Evolutionary conservation across 2,888 invertebrate species (phyloP), one percentile per base, ranked within the genome.

Genomic region (Oxystoma pomonae): DNA sequence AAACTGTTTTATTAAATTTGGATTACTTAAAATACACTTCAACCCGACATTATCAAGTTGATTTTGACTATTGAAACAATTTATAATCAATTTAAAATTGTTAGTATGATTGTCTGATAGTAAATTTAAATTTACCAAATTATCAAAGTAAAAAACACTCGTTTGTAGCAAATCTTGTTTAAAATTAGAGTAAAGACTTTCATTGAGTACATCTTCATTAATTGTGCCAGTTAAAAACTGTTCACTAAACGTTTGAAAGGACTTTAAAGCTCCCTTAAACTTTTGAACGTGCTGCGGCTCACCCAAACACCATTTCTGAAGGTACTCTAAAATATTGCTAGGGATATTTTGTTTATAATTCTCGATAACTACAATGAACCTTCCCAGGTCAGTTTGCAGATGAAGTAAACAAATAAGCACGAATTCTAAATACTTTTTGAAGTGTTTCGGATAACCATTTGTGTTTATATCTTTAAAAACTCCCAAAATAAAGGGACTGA

Each of bases 341-440:
- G 84, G 72, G 19, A 75, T 61, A 35, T 71, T 78, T 3, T 81
- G 63, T 67, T 84, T 79, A 55, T 81, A 81, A 70, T 82, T 82
- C n/a, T 81, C 78, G 55, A 84, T 79, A 57, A 86, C 74, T 35
- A 81, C 74, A 67, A 82, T 81, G 1, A 87, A 82, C 61, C 83
- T 71, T 58, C 81, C 80, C 0, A 84, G 82, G 1, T 82, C 80
- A 66, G 83, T 84, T 78, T 87, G 88, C 61, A 80, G 81, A 73
- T 89, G 87, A 20, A 88, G 80, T 68, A 87, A 81, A 76, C 86
- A 84, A n/a, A 83, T 73, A 9, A 82, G 66, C 51, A 82, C 81
- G 51, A 78, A 74, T 67, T 81, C 80, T 9, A 82, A 68, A 68
- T 83, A 86, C 69, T 76, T 76, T 68, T 78, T 75, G 70, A 66